Evolutionary conservation across 2,113 vertebrate genomes (phyloP).

Genomic region (Rhinolophus sinicus): DNA sequence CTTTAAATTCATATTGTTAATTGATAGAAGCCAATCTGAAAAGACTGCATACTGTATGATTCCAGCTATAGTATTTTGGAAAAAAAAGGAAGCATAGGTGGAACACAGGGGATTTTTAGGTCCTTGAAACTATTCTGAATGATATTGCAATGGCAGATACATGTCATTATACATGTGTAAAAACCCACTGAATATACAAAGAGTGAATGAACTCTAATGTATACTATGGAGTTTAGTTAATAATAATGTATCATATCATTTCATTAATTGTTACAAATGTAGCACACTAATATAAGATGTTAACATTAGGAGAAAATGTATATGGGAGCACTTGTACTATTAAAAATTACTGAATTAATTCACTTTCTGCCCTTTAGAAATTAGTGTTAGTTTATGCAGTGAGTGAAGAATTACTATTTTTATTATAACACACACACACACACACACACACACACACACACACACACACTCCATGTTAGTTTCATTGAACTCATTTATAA

Average conservation of each 20-base stretch:
- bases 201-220: background rate
- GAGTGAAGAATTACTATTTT: background rate
- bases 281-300: background rate
- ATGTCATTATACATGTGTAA: background rate
- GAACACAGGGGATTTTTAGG: background rate
- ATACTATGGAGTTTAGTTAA: background rate
- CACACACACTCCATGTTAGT: rapidly evolving
- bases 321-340: background rate
- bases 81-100: background rate
- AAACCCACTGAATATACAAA: background rate
- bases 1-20: background rate
- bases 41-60: background rate
- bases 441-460: background rate
- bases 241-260: background rate
- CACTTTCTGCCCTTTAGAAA: background rate
- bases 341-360: background rate
- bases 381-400: background rate
- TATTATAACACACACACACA: background rate
- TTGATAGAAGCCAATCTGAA: background rate
- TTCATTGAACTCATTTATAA: background rate
- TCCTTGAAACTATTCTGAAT: background rate
- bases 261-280: background rate
- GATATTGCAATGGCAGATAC: background rate
- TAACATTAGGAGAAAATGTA: background rate
- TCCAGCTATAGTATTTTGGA: background rate